Conservation (phyloP, 2,888 invertebrate species). For the Emmelina monodactyla region DNA sequence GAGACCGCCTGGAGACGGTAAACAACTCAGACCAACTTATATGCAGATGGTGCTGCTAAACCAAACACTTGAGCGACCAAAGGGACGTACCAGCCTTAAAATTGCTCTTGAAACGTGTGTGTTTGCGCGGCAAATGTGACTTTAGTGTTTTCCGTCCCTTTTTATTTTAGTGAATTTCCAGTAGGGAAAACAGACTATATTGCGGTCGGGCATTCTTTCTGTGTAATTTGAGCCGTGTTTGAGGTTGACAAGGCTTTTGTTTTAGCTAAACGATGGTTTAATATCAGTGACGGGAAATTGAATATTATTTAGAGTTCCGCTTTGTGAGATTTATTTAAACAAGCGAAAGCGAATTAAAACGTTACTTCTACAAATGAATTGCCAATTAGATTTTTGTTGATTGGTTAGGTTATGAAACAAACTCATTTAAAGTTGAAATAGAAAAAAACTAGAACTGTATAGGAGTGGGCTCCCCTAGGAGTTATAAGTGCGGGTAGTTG, state of each 20-base stretch:
- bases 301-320: too few species aligned
- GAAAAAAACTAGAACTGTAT: background rate
- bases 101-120: slow-evolving; percentile 36
- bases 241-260: too few species aligned
- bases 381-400: background rate
- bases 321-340: too few species aligned
- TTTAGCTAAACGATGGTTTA: too few species aligned
- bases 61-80: slow-evolving; percentile 38
- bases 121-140: slow-evolving; percentile 29
- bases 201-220: too few species aligned
- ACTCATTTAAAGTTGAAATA: background rate
- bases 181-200: too few species aligned
- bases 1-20: slow-evolving; percentile 50
- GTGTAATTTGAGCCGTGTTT: too few species aligned
- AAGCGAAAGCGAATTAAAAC: too few species aligned
- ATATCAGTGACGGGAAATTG: too few species aligned
- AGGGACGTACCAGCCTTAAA: slow-evolving; percentile 34
- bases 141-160: slow-evolving; percentile 29
- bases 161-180: slow-evolving; percentile 32
- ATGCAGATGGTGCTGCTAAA: slow-evolving; percentile 51
- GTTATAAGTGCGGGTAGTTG: slow-evolving; percentile 11
- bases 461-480: background rate
- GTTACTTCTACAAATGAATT: background rate
- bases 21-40: slow-evolving; percentile 41
- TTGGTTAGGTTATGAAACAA: slow-evolving; percentile 4